A percentile compares a stretch with the other conserved stretches of the same genome.
phyloP scores from a whole-genome alignment of 2,113 vertebrate genomes.

The Daboia siamensis region DNA sequence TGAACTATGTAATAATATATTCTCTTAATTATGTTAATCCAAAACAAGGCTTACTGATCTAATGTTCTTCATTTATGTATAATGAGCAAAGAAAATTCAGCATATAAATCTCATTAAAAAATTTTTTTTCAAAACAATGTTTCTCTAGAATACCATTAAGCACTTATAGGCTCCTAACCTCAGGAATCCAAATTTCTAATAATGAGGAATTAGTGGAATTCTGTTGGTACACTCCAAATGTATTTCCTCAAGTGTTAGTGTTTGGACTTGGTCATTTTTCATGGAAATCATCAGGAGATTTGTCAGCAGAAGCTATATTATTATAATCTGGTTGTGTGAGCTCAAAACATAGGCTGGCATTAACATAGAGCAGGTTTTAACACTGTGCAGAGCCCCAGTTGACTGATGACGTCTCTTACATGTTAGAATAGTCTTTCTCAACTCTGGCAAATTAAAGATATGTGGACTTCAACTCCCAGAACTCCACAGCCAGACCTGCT shows the following conservation, averaged over 20 bases:
- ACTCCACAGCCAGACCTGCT: not conserved
- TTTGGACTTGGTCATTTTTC: not conserved
- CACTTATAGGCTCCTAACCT: conserved; percentile 21
- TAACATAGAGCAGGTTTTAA: not conserved
- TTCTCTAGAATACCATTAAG: conserved; percentile 27
- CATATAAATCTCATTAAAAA: conserved; percentile 17
- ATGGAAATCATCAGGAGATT: not conserved
- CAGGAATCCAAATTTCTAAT: conserved; percentile 1
- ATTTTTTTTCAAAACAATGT: not conserved
- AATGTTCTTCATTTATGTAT: conserved; percentile 20
- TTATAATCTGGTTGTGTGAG: not conserved
- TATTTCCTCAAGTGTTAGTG: not conserved
- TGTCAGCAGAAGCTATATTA: not conserved
- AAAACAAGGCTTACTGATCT: not conserved
- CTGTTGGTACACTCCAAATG: not conserved
- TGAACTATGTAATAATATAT: not conserved
- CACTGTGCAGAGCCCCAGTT: not conserved
- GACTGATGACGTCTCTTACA: too few relatives aligned
- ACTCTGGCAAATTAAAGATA: not conserved
- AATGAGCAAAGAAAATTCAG: conserved; percentile 6
- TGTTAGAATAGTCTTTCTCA: not conserved
- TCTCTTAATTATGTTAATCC: conserved; percentile 12
- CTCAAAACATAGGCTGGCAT: not conserved
- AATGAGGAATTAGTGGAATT: not conserved
- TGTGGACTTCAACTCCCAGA: not conserved